Percentiles rank a stretch among this genome's conserved stretches.
Evolutionary conservation across 1,140 invertebrate species (phyloP).

Genomic region (Zaprionus africanus): DNA sequence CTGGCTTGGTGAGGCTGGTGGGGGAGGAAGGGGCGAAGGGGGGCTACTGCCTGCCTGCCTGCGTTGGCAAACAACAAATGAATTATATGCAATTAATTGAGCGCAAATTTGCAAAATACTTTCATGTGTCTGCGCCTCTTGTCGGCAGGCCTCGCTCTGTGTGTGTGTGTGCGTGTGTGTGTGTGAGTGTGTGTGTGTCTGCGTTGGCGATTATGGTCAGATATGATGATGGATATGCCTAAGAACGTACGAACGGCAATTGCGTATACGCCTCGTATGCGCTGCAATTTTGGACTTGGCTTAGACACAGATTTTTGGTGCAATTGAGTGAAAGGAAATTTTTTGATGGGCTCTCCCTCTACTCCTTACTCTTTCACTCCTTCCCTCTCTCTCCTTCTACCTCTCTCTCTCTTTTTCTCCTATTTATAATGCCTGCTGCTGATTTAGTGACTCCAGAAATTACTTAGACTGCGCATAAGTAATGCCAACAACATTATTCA

Average conservation of each 20-base stretch:
- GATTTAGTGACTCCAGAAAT: constrained; percentile 35
- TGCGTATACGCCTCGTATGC: constrained; percentile 54
- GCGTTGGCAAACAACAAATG: constrained; percentile 67
- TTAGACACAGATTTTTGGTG: constrained; percentile 13
- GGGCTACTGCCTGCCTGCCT: not conserved
- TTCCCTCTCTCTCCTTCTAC: not conserved
- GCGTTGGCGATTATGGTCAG: constrained; percentile 43
- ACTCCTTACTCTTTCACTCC: no score
- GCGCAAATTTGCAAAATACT: constrained; percentile 83
- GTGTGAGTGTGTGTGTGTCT: constrained; percentile 18
- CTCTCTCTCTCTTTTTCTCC: not conserved
- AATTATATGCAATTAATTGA: constrained; percentile 83
- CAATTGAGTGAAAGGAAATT: constrained; percentile 55
- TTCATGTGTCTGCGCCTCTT: constrained; percentile 63
- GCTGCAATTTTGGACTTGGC: constrained; percentile 10
- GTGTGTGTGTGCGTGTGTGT: constrained; percentile 10
- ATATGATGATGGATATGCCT: constrained; percentile 73
- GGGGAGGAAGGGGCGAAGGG: not conserved
- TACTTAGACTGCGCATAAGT: constrained; percentile 12
- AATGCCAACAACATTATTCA: constrained; percentile 1
- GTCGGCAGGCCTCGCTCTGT: not conserved
- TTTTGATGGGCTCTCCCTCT: not conserved
- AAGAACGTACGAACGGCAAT: constrained; percentile 37
- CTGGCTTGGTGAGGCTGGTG: not conserved
- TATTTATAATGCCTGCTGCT: constrained; percentile 14